These are phyloP conservation scores for Lithodes maja DNA, from an alignment of 2,888 invertebrate genomes.

Conservation along the genomic window DNA sequence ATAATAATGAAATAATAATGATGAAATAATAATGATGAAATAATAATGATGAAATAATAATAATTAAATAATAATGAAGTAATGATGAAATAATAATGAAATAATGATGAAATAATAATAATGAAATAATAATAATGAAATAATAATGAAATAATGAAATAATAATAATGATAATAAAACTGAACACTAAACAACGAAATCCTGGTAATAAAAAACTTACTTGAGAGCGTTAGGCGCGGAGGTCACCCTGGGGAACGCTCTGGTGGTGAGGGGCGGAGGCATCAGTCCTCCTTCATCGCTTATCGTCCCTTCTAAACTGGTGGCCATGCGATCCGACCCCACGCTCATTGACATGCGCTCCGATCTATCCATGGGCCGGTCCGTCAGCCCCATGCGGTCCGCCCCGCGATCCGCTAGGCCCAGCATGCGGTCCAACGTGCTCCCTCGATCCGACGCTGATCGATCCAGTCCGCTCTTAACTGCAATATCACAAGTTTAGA, in stretches of 20 bases:
- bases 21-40: too few relatives aligned
- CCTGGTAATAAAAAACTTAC: constrained; percentile 75
- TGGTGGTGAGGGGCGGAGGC: constrained; percentile 39
- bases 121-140: neutral
- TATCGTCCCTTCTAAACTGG: constrained; percentile 63
- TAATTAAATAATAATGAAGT: too few relatives aligned
- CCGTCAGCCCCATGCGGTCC: constrained; percentile 1
- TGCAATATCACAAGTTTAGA: too few relatives aligned
- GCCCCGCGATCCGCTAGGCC: neutral
- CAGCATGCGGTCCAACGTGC: neutral
- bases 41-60: too few relatives aligned
- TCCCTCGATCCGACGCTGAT: neutral
- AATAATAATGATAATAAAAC: neutral
- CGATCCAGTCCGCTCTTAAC: neutral
- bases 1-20: neutral
- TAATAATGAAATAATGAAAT: neutral
- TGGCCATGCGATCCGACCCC: constrained; percentile 59
- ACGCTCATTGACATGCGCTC: neutral
- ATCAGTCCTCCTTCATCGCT: constrained; percentile 56
- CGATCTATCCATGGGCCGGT: neutral
- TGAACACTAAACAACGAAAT: neutral
- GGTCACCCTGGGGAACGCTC: constrained; percentile 78
- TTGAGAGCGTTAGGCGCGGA: constrained; percentile 86
- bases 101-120: too few relatives aligned
- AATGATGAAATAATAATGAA: too few relatives aligned